Percentiles rank a stretch among this genome's conserved stretches.
Evolutionary conservation across 2,113 vertebrate species (phyloP).

Genomic region (Lampris incognitus): DNA sequence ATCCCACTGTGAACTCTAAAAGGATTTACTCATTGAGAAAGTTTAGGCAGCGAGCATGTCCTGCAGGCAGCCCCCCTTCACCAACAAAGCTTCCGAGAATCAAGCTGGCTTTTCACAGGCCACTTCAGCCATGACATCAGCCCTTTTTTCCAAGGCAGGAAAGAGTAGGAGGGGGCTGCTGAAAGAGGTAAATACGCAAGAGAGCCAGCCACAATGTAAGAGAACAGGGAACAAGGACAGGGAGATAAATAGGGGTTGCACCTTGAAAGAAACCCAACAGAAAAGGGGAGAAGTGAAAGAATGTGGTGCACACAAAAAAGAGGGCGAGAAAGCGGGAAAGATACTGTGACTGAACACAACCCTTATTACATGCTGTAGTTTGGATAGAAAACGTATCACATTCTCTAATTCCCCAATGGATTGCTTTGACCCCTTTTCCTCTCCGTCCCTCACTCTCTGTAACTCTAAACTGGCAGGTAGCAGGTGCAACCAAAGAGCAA

Average conservation of each 20-base stretch:
- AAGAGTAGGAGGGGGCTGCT: slow-evolving; percentile 26
- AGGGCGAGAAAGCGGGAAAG: not conserved
- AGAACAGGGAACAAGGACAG: not conserved
- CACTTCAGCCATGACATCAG: slow-evolving; percentile 58
- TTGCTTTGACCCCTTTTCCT: slow-evolving; percentile 37
- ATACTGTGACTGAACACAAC: slow-evolving; percentile 9
- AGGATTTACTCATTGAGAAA: slow-evolving; percentile 26
- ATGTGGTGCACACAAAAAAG: not conserved
- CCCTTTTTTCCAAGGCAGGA: slow-evolving; percentile 12
- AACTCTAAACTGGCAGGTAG: slow-evolving; percentile 58
- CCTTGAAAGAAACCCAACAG: slow-evolving; percentile 11
- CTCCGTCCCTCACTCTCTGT: not conserved
- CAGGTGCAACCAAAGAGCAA: slow-evolving; percentile 59
- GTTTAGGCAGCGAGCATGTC: slow-evolving; percentile 15
- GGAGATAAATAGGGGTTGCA: not conserved
- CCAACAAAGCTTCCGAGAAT: slow-evolving; percentile 33
- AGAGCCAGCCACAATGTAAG: slow-evolving; percentile 15
- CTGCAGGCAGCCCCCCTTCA: slow-evolving; percentile 31
- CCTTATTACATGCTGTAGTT: slow-evolving; percentile 38
- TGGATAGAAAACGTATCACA: slow-evolving; percentile 54
- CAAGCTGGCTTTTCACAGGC: slow-evolving; percentile 43
- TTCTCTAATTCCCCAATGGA: slow-evolving; percentile 41
- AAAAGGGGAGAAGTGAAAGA: slow-evolving; percentile 20
- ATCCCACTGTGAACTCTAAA: not conserved
- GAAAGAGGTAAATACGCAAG: slow-evolving; percentile 14